A percentile compares a stretch with the other conserved stretches of the same genome.
Conservation (phyloP, 2,113 vertebrate species). For the Ictalurus punctatus region DNA sequence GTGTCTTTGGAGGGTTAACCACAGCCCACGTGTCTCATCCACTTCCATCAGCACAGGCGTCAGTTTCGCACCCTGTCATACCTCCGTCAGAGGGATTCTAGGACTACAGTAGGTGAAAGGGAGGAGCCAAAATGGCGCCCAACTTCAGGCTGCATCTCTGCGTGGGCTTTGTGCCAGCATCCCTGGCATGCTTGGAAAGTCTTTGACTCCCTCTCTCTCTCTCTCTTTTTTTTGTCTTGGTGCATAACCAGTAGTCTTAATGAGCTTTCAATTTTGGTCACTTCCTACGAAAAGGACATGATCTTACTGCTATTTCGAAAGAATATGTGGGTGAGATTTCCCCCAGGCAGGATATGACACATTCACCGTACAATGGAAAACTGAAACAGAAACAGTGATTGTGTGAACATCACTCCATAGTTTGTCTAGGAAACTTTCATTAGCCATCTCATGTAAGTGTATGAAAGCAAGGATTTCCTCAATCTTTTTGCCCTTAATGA, state of each 20-base stretch:
- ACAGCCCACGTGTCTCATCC: slow-evolving; percentile 23
- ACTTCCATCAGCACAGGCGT: slow-evolving; percentile 25
- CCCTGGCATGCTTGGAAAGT: background rate
- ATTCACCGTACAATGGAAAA: background rate
- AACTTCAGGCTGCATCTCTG: background rate
- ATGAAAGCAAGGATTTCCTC: background rate
- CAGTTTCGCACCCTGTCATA: background rate
- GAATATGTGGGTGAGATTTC: background rate
- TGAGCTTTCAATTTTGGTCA: slow-evolving; percentile 21
- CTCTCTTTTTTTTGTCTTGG: background rate
- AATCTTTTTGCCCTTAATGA: background rate
- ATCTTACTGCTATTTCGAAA: background rate
- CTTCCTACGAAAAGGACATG: slow-evolving; percentile 28
- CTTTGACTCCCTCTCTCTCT: background rate
- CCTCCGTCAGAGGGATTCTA: slow-evolving; percentile 2
- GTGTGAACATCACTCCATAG: background rate
- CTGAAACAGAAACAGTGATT: background rate
- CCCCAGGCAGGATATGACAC: background rate
- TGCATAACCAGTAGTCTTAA: slow-evolving; percentile 11
- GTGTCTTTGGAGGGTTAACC: slow-evolving; percentile 4
- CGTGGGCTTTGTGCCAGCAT: slow-evolving; percentile 11
- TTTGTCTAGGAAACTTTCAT: background rate
- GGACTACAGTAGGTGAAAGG: background rate
- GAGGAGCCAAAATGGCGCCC: slow-evolving; percentile 11
- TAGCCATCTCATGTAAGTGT: background rate